Percentiles rank a stretch among this genome's conserved stretches.
These are phyloP conservation scores for Laspeyria flexula DNA, from an alignment of 2,888 invertebrate species.

Conservation along the genomic window DNA sequence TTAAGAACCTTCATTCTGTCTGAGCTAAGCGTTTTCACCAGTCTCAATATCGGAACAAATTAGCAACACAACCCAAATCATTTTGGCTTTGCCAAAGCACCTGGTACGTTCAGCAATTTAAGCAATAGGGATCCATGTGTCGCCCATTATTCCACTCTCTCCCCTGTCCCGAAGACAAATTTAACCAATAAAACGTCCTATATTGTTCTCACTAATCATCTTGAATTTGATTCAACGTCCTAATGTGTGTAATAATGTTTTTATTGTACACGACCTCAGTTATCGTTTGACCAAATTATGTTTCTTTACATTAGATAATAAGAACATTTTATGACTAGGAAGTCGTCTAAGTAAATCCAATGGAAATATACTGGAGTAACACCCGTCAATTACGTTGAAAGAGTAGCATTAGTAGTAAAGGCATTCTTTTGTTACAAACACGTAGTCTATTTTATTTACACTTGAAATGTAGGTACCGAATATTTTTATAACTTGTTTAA, in stretches of 20 bases:
- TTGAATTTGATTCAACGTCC: conserved; percentile 25
- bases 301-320: conserved; percentile 18
- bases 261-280: conserved; percentile 24
- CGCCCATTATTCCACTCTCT: not conserved
- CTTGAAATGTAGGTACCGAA: no score
- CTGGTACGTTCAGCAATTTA: not conserved
- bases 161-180: conserved; percentile 24
- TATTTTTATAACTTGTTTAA: no score
- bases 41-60: no score
- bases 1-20: no score
- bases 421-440: no score
- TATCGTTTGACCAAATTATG: conserved; percentile 28
- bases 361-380: not conserved
- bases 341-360: conserved; percentile 4
- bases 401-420: no score
- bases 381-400: not conserved
- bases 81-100: no score
- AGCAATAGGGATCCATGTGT: not conserved
- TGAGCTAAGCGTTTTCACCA: no score
- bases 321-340: conserved; percentile 30
- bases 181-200: conserved; percentile 21
- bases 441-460: no score
- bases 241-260: conserved; percentile 12
- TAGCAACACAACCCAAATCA: no score
- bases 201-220: conserved; percentile 23